A percentile compares a stretch with the other conserved stretches of the same genome.
These are phyloP conservation scores for Sander vitreus DNA, from an alignment of 2,113 vertebrate species.

Conservation along the genomic window DNA sequence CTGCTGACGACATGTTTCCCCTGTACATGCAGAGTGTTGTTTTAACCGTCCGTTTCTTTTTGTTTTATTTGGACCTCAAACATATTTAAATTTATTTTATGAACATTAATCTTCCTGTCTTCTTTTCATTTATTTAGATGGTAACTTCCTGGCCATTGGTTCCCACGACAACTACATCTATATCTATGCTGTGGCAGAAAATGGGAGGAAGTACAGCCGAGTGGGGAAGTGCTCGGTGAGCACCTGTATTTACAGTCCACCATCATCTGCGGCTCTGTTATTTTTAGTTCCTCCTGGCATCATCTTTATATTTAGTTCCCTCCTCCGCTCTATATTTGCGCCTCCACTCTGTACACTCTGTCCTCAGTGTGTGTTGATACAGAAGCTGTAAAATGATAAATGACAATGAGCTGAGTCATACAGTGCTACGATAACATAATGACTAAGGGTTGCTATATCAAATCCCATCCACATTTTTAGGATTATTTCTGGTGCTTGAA, in stretches of 20 bases:
- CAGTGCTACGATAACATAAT: background rate
- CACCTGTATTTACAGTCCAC: constrained; percentile 49
- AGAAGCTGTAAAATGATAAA: constrained; percentile 25
- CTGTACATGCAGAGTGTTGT: background rate
- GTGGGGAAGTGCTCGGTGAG: constrained; percentile 97
- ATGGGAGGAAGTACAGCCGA: constrained; percentile 93
- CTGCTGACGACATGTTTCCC: background rate
- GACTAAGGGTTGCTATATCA: background rate
- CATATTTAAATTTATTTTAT: no score
- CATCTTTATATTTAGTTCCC: constrained; percentile 49
- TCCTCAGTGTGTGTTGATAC: constrained; percentile 18
- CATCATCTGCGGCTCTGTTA: constrained; percentile 47
- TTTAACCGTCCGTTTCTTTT: background rate
- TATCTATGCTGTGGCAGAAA: constrained; percentile 93
- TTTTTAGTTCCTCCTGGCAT: constrained; percentile 43
- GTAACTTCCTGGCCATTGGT: constrained; percentile 95
- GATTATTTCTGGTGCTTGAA: constrained; percentile 28
- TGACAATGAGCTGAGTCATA: constrained; percentile 30
- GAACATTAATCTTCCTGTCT: constrained; percentile 15
- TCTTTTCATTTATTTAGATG: constrained; percentile 84
- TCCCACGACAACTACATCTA: constrained; percentile 99
- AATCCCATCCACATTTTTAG: constrained; percentile 9
- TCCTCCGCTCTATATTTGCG: constrained; percentile 22
- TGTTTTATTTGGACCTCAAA: background rate
- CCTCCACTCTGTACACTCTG: constrained; percentile 11